These are phyloP conservation scores for Syngnathus floridae DNA, from an alignment of 2,113 vertebrate genomes.

Conservation along the genomic window DNA sequence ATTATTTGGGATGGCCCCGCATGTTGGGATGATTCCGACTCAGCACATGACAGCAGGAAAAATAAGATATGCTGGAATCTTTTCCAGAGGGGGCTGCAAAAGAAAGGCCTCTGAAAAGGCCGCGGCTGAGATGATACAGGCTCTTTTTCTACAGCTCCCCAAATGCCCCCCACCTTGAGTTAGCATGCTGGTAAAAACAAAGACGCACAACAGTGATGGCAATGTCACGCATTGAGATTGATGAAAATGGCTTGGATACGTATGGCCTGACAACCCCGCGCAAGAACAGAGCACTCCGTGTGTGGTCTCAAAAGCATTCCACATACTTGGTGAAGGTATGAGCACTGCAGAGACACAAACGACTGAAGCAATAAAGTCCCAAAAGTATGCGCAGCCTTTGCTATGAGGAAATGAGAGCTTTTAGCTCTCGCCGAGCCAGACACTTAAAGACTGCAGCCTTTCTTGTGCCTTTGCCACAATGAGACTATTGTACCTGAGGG, in stretches of 20 bases:
- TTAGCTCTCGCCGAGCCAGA: background rate
- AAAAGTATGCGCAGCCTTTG: constrained; percentile 8
- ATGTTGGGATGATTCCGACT: constrained; percentile 18
- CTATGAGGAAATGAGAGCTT: background rate
- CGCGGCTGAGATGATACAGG: constrained; percentile 38
- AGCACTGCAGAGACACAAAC: constrained; percentile 25
- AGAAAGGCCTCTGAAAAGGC: constrained; percentile 28
- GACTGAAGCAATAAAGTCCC: constrained; percentile 32
- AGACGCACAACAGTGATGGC: background rate
- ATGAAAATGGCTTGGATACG: constrained; percentile 6
- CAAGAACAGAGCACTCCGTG: constrained; percentile 32
- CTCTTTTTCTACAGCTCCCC: background rate
- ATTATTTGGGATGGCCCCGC: background rate
- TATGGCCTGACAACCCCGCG: constrained; percentile 12
- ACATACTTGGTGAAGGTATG: constrained; percentile 37
- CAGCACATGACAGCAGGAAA: constrained; percentile 20
- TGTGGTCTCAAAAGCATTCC: constrained; percentile 18
- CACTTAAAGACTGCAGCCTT: background rate
- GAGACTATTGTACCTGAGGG: background rate
- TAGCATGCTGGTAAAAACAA: background rate
- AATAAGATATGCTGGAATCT: constrained; percentile 28
- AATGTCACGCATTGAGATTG: background rate
- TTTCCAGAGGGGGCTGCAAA: constrained; percentile 35
- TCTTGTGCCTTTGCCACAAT: background rate
- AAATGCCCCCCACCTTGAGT: constrained; percentile 33